Evolutionary conservation across 2,888 invertebrate species (phyloP).

Genomic region (Hesperia comma): DNA sequence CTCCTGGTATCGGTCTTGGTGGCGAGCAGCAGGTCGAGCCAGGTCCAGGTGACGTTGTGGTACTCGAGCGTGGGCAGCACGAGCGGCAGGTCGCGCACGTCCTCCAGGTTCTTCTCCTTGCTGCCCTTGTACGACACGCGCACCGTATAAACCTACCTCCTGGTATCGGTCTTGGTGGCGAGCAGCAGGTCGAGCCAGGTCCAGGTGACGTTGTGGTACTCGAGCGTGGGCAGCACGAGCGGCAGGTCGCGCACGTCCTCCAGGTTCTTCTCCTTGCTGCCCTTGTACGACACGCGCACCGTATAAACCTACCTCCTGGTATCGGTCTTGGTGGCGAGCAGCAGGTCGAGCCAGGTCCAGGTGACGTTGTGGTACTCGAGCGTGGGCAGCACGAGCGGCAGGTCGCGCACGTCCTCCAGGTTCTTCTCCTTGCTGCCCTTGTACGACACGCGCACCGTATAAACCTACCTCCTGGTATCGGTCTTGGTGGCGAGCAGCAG

Average conservation of each 20-base stretch:
- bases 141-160: conserved; percentile 92
- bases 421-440: conserved; percentile 99
- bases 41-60: conserved; percentile 99
- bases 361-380: conserved; percentile 99
- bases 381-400: conserved; percentile 96
- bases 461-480: conserved; percentile 93
- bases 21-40: conserved; percentile 97
- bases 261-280: conserved; percentile 99
- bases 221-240: conserved; percentile 96
- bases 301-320: conserved; percentile 93
- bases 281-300: conserved; percentile 96
- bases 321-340: conserved; percentile 97
- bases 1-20: conserved; percentile 97
- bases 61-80: conserved; percentile 98
- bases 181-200: conserved; percentile 99
- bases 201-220: conserved; percentile 99
- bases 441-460: conserved; percentile 95
- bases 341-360: conserved; percentile 99
- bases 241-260: conserved; percentile 98
- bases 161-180: conserved; percentile 97
- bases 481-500: conserved; percentile 97
- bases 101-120: conserved; percentile 99
- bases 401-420: conserved; percentile 96
- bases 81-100: conserved; percentile 96
- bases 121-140: conserved; percentile 97